Base-by-base conservation (phyloP, 1,140 invertebrate species). In the Pseudomyrmex cubaensis region DNA sequence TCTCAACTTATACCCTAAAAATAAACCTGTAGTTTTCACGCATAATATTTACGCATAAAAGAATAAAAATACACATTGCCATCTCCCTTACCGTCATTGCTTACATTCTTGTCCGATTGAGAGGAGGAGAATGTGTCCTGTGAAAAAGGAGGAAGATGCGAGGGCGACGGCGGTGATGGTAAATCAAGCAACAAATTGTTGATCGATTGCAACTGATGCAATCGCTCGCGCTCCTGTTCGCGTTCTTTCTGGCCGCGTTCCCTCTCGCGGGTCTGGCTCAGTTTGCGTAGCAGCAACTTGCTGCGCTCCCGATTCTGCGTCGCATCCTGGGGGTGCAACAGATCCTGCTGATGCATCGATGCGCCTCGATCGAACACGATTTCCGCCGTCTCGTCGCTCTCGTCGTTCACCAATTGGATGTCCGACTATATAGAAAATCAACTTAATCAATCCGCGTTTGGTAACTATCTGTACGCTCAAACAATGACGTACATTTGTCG, bases 151-250 rank as follows among this genome's bases (percentile, higher is more conserved):
- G 80, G 75, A 9, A 86, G 82, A 3, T 64, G 86, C 7, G 83
- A 62, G 0, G 63, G 75, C 46, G 73, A 75, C 4, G 74, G 62
- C 17, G 86, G 54, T 17, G 89, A 52, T 22, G 91, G 89, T 12
- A 93, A 48, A 50, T 93, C 91, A 12, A 93, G 63, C 59, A 92
- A 78, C 22, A 93, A 63, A 78, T 89, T 93, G 76, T 87, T 90
- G 44, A 92, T 90, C 17, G 91, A 90, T 66, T 92, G 91, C 46
- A 92, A 69, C 72, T 92, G 90, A 63, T 91, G 89, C 48, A 92
- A 62, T 44, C 91, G 85, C 35, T 92, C 91, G 15, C 87, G 73
- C 80, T 89, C 80, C 2, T 75, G 76, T 0, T 88, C 87, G 13
- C 85, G 87, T 12, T 86, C 76, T 48, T 72, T 74, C 35, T 35